phyloP scores from a whole-genome alignment of 2,888 invertebrate species.

The Cantharis nigra region DNA sequence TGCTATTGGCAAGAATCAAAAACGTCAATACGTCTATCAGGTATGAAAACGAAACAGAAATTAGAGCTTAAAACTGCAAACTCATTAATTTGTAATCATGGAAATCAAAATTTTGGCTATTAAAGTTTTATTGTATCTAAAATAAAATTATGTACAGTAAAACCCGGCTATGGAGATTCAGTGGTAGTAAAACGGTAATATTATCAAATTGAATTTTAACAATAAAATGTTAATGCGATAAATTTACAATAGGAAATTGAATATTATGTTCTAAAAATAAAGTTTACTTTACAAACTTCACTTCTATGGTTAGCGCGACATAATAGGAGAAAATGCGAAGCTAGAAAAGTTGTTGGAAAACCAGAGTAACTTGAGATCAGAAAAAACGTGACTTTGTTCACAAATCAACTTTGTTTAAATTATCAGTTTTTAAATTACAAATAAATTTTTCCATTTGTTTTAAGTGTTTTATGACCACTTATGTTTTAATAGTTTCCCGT shows the following conservation, averaged over 20 bases:
- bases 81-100: not conserved
- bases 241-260: not conserved
- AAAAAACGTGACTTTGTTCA: not conserved
- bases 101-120: not conserved
- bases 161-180: not conserved
- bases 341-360: not conserved
- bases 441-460: not conserved
- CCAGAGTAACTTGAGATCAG: not conserved
- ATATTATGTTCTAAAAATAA: not conserved
- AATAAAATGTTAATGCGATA: not conserved
- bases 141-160: not conserved
- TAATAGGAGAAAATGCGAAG: not conserved
- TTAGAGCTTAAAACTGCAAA: not conserved
- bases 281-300: not conserved
- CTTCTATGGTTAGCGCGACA: not conserved
- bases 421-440: not conserved
- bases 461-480: not conserved
- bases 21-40: slow-evolving; percentile 11
- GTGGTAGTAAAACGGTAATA: not conserved
- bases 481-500: not conserved
- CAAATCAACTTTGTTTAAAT: not conserved
- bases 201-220: not conserved
- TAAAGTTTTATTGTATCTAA: not conserved
- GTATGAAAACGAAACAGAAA: not conserved
- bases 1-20: slow-evolving; percentile 4